phyloP scores from a whole-genome alignment of 2,113 vertebrate genomes.

The Camarhynchus parvulus region DNA sequence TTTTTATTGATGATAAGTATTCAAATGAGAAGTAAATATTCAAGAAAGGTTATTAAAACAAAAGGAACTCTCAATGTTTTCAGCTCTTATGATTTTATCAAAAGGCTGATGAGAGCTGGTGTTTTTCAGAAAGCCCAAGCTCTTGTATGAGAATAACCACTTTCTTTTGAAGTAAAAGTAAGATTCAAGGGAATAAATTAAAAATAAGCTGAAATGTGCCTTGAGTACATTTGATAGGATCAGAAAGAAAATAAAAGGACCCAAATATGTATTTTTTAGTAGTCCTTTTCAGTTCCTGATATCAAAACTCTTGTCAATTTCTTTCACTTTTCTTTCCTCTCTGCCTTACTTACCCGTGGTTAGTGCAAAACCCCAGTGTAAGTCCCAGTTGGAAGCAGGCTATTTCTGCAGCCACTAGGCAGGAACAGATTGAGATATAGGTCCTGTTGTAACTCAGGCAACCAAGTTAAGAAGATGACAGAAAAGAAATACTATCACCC shows the following conservation, averaged over 20 bases:
- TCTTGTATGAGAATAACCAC: neutral
- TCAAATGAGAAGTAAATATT: conserved; percentile 46
- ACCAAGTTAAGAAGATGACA: neutral
- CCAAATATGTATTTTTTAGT: neutral
- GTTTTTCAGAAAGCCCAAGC: conserved; percentile 18
- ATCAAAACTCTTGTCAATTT: neutral
- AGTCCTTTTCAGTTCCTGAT: neutral
- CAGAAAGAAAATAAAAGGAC: conserved; percentile 17
- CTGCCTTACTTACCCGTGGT: neutral
- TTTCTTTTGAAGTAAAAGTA: conserved; percentile 31
- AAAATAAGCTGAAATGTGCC: conserved; percentile 35
- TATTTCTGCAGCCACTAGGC: neutral
- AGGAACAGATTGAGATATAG: fast-evolving
- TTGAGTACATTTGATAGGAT: neutral
- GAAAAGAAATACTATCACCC: neutral
- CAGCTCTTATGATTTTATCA: conserved; percentile 19
- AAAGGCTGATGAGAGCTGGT: neutral
- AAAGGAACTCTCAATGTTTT: neutral
- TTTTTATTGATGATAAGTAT: conserved; percentile 42
- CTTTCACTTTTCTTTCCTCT: neutral
- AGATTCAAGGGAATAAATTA: conserved; percentile 28
- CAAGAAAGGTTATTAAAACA: conserved; percentile 43
- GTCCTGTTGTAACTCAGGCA: neutral
- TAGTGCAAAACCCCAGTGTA: neutral
- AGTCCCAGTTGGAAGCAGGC: neutral